Evolutionary conservation across 1,140 invertebrate genomes (phyloP).

Genomic region (Drosophila persimilis): DNA sequence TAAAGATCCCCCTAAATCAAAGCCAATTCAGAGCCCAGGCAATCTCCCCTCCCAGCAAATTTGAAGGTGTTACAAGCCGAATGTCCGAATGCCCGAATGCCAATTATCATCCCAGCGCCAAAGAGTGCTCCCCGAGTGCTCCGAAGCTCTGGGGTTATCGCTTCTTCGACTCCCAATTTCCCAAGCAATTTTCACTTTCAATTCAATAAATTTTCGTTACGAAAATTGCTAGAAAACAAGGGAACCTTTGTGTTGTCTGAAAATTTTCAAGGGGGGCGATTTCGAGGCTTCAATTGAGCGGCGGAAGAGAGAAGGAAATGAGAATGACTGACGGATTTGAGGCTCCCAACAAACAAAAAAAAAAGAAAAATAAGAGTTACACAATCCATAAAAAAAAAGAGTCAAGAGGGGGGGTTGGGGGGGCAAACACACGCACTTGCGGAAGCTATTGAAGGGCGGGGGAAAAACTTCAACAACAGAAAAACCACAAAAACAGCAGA

Average conservation of each 20-base stretch:
- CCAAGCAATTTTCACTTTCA: slow-evolving; percentile 69
- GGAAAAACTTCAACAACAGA: slow-evolving; percentile 14
- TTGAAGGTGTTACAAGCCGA: slow-evolving; percentile 57
- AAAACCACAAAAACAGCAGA: not conserved
- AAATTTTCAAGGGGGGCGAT: slow-evolving; percentile 24
- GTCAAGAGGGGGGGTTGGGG: too few relatives aligned
- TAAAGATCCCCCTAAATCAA: slow-evolving; percentile 61
- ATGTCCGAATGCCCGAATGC: slow-evolving; percentile 20
- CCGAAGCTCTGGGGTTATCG: slow-evolving; percentile 31
- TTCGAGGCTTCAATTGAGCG: not conserved
- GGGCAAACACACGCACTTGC: slow-evolving; percentile 37
- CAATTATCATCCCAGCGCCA: slow-evolving; percentile 27
- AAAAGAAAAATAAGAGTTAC: slow-evolving; percentile 9
- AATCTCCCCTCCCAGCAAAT: not conserved
- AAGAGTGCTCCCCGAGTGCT: too few relatives aligned
- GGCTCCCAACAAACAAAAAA: not conserved
- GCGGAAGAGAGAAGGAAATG: slow-evolving; percentile 4
- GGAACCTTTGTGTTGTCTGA: slow-evolving; percentile 46
- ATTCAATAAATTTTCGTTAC: slow-evolving; percentile 62
- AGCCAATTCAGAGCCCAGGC: slow-evolving; percentile 16
- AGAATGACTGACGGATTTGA: slow-evolving; percentile 40
- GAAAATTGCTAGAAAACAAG: slow-evolving; percentile 49
- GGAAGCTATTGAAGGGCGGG: slow-evolving; percentile 35
- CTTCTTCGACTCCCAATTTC: slow-evolving; percentile 31
- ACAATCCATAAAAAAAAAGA: not conserved